Conservation (phyloP, 2,888 invertebrate species). For the Aporophyla nigra region DNA sequence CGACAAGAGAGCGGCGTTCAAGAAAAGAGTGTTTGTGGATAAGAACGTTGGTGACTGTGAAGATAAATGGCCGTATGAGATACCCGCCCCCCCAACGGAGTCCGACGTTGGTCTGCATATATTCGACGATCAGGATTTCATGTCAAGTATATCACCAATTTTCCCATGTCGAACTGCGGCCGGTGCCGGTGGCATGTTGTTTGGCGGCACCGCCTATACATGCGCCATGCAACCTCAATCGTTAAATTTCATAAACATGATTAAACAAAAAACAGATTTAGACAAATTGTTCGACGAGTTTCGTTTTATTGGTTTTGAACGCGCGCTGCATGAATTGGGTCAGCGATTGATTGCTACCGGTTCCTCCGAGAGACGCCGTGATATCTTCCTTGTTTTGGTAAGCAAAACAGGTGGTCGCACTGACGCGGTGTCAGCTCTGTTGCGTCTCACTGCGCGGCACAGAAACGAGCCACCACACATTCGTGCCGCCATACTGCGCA, state of each 20-base stretch:
- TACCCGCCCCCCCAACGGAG: slow-evolving; percentile 64
- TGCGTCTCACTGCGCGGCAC: slow-evolving; percentile 74
- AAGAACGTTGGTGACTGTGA: slow-evolving; percentile 71
- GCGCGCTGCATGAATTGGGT: slow-evolving; percentile 76
- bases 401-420: slow-evolving; percentile 80
- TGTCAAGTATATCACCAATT: neutral
- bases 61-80: slow-evolving; percentile 73
- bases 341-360: slow-evolving; percentile 73
- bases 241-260: slow-evolving; percentile 7
- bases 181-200: neutral
- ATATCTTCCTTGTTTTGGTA: slow-evolving; percentile 81
- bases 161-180: neutral
- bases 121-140: slow-evolving; percentile 60
- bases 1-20: slow-evolving; percentile 72
- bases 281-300: slow-evolving; percentile 79
- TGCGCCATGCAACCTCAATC: slow-evolving; percentile 1
- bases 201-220: neutral
- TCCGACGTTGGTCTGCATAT: slow-evolving; percentile 24
- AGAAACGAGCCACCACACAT: slow-evolving; percentile 78
- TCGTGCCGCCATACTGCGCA: slow-evolving; percentile 80
- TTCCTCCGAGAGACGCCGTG: slow-evolving; percentile 76
- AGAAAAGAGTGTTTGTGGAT: slow-evolving; percentile 76
- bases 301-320: slow-evolving; percentile 77
- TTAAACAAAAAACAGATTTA: slow-evolving; percentile 67
- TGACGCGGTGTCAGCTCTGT: slow-evolving; percentile 72